These are phyloP conservation scores for Cyprinodon variegatus DNA, from an alignment of 2,113 vertebrate species.

Conservation along the genomic window DNA sequence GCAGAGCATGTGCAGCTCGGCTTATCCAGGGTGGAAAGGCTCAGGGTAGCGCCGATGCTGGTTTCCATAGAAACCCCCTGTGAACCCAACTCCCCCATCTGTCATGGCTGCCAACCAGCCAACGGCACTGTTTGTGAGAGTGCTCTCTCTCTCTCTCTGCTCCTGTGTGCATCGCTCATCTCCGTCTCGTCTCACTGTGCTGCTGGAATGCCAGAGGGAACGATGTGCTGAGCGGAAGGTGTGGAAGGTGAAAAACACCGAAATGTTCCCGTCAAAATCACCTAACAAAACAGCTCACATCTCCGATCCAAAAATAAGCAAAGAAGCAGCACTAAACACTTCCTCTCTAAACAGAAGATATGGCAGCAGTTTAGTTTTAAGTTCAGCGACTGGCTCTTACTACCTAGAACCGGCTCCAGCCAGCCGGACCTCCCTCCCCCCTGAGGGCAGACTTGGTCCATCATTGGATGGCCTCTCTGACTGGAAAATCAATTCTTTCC, in stretches of 20 bases:
- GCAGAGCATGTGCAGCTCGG: constrained; percentile 37
- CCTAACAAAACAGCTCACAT: neutral
- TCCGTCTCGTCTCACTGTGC: constrained; percentile 10
- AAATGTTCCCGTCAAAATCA: constrained; percentile 9
- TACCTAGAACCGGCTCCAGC: constrained; percentile 36
- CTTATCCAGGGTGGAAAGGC: constrained; percentile 32
- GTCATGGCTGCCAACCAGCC: constrained; percentile 79
- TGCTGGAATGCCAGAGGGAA: constrained; percentile 44
- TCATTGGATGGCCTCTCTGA: constrained; percentile 42
- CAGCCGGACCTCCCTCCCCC: constrained; percentile 28
- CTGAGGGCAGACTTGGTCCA: constrained; percentile 54
- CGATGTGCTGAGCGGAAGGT: neutral
- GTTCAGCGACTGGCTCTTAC: constrained; percentile 45
- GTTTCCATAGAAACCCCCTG: constrained; percentile 83
- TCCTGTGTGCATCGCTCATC: constrained; percentile 38
- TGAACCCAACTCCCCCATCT: constrained; percentile 81
- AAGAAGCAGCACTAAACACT: neutral
- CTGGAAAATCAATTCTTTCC: constrained; percentile 77
- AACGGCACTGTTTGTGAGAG: constrained; percentile 38
- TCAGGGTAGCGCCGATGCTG: constrained; percentile 51
- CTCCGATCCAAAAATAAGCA: neutral
- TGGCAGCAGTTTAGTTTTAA: constrained; percentile 27
- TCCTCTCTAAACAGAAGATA: constrained; percentile 8
- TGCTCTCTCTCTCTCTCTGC: constrained; percentile 40
- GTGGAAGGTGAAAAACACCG: constrained; percentile 40